Evolutionary conservation across 1,140 invertebrate genomes (phyloP).

Genomic region (Phthorimaea operculella): DNA sequence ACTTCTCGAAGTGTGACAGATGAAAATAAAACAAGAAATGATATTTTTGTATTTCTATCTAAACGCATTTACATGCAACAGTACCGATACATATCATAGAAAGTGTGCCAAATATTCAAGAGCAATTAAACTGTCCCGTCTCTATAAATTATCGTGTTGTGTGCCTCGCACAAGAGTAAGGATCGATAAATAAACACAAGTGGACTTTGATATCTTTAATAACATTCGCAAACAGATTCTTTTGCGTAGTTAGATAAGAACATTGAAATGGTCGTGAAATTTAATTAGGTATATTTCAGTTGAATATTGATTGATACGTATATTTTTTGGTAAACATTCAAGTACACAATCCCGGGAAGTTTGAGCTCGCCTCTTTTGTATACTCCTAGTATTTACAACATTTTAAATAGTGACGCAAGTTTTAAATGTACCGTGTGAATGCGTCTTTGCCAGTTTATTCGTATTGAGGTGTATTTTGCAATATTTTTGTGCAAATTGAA

Average conservation of each 20-base stretch:
- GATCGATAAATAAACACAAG: too few relatives aligned
- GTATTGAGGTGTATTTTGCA: conserved; percentile 22
- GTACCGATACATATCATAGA: conserved; percentile 29
- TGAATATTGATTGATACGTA: too few relatives aligned
- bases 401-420: conserved; percentile 6
- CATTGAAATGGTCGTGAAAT: too few relatives aligned
- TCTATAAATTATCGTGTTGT: conserved; percentile 4
- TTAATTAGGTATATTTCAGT: too few relatives aligned
- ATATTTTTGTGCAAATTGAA: conserved; percentile 45
- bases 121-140: conserved; percentile 33
- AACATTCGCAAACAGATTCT: too few relatives aligned
- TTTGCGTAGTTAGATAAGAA: too few relatives aligned
- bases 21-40: neutral
- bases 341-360: neutral
- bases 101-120: conserved; percentile 38
- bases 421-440: conserved; percentile 8
- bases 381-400: conserved; percentile 5
- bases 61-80: neutral
- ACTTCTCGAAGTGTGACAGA: neutral
- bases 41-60: conserved; percentile 14
- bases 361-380: neutral
- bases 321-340: too few relatives aligned
- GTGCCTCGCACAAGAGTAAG: too few relatives aligned
- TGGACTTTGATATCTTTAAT: too few relatives aligned
- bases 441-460: conserved; percentile 17